Percentiles rank a stretch among this genome's conserved stretches.
These are phyloP conservation scores for Amiota communis DNA, from an alignment of 2,888 invertebrate genomes.

Conservation along the genomic window DNA sequence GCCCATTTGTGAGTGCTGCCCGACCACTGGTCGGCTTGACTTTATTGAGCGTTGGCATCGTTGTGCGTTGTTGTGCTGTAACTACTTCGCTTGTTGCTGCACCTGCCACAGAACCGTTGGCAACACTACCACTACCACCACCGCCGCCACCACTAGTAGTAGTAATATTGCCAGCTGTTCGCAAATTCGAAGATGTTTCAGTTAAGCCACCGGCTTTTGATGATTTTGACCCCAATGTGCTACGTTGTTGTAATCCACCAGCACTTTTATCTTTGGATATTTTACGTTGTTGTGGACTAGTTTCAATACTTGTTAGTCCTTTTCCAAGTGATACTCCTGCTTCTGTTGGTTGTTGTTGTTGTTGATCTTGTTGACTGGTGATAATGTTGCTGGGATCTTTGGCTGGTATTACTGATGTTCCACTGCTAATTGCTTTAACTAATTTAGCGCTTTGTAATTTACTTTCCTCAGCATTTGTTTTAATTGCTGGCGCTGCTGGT, in stretches of 20 bases:
- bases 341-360: constrained; percentile 36
- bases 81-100: constrained; percentile 34
- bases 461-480: constrained; percentile 10
- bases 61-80: constrained; percentile 46
- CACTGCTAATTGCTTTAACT: constrained; percentile 8
- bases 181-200: not conserved
- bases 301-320: constrained; percentile 38
- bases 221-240: not conserved
- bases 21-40: constrained; percentile 72
- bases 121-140: constrained; percentile 7
- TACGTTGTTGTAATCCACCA: constrained; percentile 28
- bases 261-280: constrained; percentile 42
- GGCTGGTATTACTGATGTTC: not conserved
- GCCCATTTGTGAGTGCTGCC: constrained; percentile 76
- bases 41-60: constrained; percentile 72
- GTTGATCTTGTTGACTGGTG: constrained; percentile 40
- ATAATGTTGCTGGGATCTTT: constrained; percentile 35
- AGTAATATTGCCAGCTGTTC: constrained; percentile 41
- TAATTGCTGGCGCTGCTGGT: not conserved
- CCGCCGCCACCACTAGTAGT: constrained; percentile 14
- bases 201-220: not conserved
- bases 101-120: constrained; percentile 30
- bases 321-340: constrained; percentile 34
- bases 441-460: constrained; percentile 23
- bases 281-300: constrained; percentile 40